These are phyloP conservation scores for Epsilonema sp. DNA, from an alignment of 2,888 invertebrate species.

Conservation along the genomic window DNA sequence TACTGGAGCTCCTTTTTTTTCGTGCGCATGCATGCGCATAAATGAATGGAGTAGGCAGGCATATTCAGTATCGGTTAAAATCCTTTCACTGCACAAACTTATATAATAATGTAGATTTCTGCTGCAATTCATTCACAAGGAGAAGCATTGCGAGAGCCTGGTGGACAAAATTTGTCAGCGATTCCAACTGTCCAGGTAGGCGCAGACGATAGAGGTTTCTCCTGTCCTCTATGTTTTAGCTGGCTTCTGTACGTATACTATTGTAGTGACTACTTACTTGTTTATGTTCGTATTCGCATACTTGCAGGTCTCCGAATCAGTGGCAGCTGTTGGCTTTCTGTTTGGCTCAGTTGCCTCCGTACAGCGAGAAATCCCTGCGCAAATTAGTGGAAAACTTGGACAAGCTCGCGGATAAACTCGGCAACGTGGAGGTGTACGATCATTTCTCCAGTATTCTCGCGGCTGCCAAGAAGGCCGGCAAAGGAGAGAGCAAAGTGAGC, in stretches of 20 bases:
- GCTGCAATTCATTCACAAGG: slow-evolving; percentile 62
- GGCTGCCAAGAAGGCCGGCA: slow-evolving; percentile 4
- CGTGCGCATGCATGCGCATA: too few relatives aligned
- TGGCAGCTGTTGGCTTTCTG: slow-evolving; percentile 73
- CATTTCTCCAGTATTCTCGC: slow-evolving; percentile 43
- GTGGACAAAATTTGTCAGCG: slow-evolving; percentile 73
- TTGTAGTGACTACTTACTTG: too few relatives aligned
- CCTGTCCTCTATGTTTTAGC: too few relatives aligned
- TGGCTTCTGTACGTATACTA: too few relatives aligned
- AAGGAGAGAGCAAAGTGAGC: slow-evolving; percentile 3
- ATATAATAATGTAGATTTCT: slow-evolving; percentile 52
- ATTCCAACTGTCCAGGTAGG: slow-evolving; percentile 45
- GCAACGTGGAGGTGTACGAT: slow-evolving; percentile 50
- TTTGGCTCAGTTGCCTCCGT: slow-evolving; percentile 54
- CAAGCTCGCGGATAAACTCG: slow-evolving; percentile 54
- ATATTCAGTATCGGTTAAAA: too few relatives aligned
- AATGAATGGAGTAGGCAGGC: too few relatives aligned
- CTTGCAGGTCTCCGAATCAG: slow-evolving; percentile 39
- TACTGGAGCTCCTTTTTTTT: too few relatives aligned
- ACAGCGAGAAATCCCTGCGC: slow-evolving; percentile 37
- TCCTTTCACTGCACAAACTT: too few relatives aligned
- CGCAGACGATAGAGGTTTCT: too few relatives aligned
- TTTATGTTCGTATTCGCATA: too few relatives aligned
- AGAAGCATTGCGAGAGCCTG: slow-evolving; percentile 66
- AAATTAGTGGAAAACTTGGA: slow-evolving; percentile 62